phyloP scores from a whole-genome alignment of 2,113 vertebrate species.

The Pyxicephalus adspersus region DNA sequence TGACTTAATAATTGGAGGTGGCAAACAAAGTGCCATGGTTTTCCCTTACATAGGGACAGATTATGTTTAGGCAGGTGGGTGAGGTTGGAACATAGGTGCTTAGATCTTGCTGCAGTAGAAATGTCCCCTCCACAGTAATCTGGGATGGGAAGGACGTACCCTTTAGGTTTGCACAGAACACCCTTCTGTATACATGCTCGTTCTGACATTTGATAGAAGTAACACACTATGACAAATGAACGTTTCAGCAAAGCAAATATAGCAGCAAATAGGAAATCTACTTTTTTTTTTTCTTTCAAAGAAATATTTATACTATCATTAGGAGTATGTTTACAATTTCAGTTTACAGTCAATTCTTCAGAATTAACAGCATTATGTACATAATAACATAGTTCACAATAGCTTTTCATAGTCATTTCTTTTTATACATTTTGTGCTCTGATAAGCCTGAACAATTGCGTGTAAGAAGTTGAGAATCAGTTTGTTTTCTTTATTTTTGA shows the following conservation, averaged over 20 bases:
- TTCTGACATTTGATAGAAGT: not conserved
- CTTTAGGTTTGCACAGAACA: too few species aligned
- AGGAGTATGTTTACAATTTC: conserved; percentile 49
- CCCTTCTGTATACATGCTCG: not conserved
- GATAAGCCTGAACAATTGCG: conserved; percentile 73
- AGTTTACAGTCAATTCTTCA: conserved; percentile 62
- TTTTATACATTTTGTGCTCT: conserved; percentile 68
- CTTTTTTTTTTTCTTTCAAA: conserved; percentile 7
- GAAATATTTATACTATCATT: conserved; percentile 44
- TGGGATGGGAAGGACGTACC: too few species aligned
- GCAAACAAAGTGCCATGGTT: too few species aligned
- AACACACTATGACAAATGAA: not conserved
- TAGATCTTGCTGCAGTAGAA: too few species aligned
- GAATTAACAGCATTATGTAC: conserved; percentile 71
- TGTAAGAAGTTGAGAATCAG: conserved; percentile 7
- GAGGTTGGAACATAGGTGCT: too few species aligned
- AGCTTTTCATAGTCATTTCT: conserved; percentile 62
- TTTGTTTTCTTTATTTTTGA: too few species aligned
- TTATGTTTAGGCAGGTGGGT: too few species aligned
- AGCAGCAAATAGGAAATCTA: conserved; percentile 20
- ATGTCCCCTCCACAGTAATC: too few species aligned
- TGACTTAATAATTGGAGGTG: too few species aligned
- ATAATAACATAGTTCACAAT: conserved; percentile 69
- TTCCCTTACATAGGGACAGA: too few species aligned
- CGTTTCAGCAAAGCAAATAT: conserved; percentile 34